Conservation (phyloP, 2,888 invertebrate species). For the Pterostichus madidus region DNA sequence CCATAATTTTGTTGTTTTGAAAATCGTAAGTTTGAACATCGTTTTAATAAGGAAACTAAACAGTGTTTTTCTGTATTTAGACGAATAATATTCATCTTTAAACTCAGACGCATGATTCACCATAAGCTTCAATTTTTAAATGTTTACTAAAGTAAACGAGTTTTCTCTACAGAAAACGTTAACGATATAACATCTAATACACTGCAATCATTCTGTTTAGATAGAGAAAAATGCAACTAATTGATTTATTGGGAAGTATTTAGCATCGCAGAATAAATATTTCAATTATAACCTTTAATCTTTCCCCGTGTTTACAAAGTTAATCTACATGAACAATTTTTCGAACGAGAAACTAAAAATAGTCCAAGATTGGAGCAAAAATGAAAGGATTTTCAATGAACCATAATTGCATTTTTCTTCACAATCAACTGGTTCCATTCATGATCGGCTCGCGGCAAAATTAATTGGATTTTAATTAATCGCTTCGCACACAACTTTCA, state of each 20-base stretch:
- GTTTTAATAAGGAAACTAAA: no score
- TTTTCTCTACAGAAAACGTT: no score
- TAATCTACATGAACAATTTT: constrained; percentile 6
- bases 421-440: constrained; percentile 38
- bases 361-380: background rate
- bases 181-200: no score
- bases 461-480: constrained; percentile 48
- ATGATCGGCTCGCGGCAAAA: constrained; percentile 15
- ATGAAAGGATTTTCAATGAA: constrained; percentile 33
- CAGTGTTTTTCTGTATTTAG: no score
- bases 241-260: background rate
- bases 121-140: no score
- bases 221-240: background rate
- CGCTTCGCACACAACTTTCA: constrained; percentile 41
- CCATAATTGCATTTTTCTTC: constrained; percentile 44
- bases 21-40: no score
- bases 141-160: no score
- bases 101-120: no score
- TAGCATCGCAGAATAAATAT: constrained; percentile 7
- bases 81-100: no score
- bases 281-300: constrained; percentile 9
- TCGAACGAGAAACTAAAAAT: constrained; percentile 28
- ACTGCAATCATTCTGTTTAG: background rate
- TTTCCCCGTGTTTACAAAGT: constrained; percentile 38
- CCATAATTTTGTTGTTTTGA: no score